Evolutionary conservation across 1,140 invertebrate species (phyloP).

Genomic region (Lutraria rhynchaena): DNA sequence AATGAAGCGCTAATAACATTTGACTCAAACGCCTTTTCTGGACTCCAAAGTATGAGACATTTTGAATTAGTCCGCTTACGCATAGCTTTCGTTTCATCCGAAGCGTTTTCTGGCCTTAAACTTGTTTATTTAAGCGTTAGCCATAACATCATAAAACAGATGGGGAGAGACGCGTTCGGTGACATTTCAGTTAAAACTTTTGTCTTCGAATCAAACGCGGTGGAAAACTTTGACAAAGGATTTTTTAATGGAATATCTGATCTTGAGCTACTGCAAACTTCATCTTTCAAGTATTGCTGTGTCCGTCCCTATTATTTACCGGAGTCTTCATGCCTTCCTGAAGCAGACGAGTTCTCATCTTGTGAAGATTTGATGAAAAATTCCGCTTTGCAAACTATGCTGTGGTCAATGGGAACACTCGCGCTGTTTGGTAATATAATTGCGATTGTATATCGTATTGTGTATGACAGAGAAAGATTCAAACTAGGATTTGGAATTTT

Average conservation of each 20-base stretch:
- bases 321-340: conserved; percentile 61
- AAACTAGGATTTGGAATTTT: conserved; percentile 66
- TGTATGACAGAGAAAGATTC: too few relatives aligned
- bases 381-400: conserved; percentile 54
- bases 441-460: conserved; percentile 61
- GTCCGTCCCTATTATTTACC: conserved; percentile 38
- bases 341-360: conserved; percentile 65
- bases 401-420: conserved; percentile 69
- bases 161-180: conserved; percentile 37
- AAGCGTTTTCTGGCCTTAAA: conserved; percentile 43
- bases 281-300: conserved; percentile 68
- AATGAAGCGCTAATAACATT: conserved; percentile 18
- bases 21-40: conserved; percentile 26
- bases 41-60: conserved; percentile 1
- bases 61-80: conserved; percentile 4
- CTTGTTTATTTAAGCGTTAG: too few relatives aligned
- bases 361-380: conserved; percentile 67
- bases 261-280: conserved; percentile 52
- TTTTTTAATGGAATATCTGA: conserved; percentile 59
- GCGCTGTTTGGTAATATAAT: conserved; percentile 64
- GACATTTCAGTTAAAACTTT: conserved; percentile 42
- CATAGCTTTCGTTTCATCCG: not conserved
- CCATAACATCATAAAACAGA: conserved; percentile 27
- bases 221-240: conserved; percentile 42
- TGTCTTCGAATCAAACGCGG: conserved; percentile 48